Evolutionary conservation across 2,888 invertebrate species (phyloP).

Genomic region (Hymenopus coronatus): DNA sequence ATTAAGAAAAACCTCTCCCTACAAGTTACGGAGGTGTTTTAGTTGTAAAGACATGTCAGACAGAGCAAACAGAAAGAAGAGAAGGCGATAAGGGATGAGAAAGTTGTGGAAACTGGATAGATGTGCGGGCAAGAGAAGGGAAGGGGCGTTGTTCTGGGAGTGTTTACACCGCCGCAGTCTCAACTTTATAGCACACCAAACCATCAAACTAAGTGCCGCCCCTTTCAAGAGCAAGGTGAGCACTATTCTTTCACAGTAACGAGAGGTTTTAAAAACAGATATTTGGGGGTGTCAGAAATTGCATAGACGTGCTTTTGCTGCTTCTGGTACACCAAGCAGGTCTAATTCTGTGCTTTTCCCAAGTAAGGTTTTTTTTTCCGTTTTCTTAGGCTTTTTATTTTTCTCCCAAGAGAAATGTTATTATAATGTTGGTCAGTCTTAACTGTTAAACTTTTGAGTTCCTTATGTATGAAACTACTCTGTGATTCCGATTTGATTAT

Average conservation of each 20-base stretch:
- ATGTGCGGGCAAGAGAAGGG: not conserved
- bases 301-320: not conserved
- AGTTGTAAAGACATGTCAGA: not conserved
- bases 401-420: not conserved
- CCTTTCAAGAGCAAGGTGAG: not conserved
- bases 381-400: not conserved
- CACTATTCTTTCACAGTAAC: not conserved
- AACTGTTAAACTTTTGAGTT: not conserved
- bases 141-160: not conserved
- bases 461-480: too few relatives aligned
- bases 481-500: too few relatives aligned
- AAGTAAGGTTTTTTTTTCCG: too few relatives aligned
- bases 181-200: not conserved
- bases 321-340: not conserved
- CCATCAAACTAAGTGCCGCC: not conserved
- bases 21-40: not conserved
- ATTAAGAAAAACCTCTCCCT: not conserved
- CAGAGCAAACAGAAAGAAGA: not conserved
- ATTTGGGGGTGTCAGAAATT: not conserved
- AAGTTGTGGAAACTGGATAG: not conserved
- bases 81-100: not conserved
- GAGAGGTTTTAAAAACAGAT: not conserved
- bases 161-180: not conserved
- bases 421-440: not conserved
- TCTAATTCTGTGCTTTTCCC: not conserved